phyloP scores from a whole-genome alignment of 92 coral and sea anemone genomes.

The Blastomussa wellsi region DNA sequence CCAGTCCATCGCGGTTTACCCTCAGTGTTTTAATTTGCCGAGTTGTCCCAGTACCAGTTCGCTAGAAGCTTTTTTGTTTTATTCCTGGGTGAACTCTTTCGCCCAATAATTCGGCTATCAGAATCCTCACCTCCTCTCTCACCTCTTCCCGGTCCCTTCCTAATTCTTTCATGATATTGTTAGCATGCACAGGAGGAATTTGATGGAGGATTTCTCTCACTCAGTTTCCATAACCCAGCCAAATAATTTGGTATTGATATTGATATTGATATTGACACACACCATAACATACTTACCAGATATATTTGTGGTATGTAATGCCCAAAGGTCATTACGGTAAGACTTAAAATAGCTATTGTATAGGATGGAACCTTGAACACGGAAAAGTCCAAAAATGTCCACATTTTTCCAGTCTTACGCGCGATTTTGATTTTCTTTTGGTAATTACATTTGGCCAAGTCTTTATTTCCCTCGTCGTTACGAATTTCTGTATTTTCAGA shows the following conservation, averaged over 20 bases:
- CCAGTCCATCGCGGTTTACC: no score
- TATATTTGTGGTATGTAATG: constrained; percentile 21
- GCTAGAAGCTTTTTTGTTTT: no score
- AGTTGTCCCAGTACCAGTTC: no score
- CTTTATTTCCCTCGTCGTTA: background rate
- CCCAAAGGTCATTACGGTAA: constrained; percentile 13
- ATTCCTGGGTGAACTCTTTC: no score
- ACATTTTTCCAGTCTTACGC: background rate
- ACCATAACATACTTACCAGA: constrained; percentile 10
- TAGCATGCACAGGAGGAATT: background rate
- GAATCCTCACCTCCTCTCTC: no score
- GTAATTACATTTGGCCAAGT: background rate
- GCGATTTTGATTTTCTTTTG: background rate
- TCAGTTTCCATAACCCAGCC: background rate
- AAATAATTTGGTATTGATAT: background rate
- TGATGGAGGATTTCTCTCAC: background rate
- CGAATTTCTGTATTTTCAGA: background rate
- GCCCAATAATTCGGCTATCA: no score
- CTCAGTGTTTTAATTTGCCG: no score
- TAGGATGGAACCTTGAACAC: constrained; percentile 25
- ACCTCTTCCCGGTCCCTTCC: no score
- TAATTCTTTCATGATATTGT: no score
- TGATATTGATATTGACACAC: no score
- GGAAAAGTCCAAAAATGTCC: constrained; percentile 4
- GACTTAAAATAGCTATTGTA: background rate